phyloP scores from a whole-genome alignment of 2,797 vertebrate species.

The Pterois miles region DNA sequence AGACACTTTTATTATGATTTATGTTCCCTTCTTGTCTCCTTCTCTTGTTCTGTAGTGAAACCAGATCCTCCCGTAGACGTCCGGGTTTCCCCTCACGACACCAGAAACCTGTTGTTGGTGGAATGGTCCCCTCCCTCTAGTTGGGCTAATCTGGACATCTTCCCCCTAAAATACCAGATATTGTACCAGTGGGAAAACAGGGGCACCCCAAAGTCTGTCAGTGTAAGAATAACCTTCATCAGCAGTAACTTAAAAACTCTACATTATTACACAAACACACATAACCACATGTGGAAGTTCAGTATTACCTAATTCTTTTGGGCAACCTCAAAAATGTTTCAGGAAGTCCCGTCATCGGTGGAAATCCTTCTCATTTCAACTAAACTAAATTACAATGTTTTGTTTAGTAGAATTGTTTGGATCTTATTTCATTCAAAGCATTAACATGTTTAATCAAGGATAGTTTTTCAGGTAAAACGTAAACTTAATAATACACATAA shows the following conservation, averaged over 20 bases:
- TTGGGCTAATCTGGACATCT: slow-evolving; percentile 75
- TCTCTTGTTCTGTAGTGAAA: slow-evolving; percentile 75
- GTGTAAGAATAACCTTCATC: slow-evolving; percentile 54
- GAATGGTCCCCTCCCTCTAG: slow-evolving; percentile 79
- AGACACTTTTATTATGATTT: neutral
- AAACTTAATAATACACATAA: neutral
- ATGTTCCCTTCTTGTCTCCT: neutral
- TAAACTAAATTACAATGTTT: neutral
- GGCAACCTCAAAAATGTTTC: neutral
- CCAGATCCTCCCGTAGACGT: slow-evolving; percentile 80
- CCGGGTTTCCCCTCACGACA: slow-evolving; percentile 42
- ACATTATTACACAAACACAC: neutral
- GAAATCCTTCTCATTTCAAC: neutral
- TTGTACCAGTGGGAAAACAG: slow-evolving; percentile 67
- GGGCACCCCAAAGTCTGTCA: slow-evolving; percentile 26
- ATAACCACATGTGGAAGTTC: neutral
- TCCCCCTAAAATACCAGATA: slow-evolving; percentile 82
- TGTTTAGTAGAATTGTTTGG: neutral
- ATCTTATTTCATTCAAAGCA: neutral
- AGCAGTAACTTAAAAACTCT: neutral
- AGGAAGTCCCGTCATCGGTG: slow-evolving; percentile 5
- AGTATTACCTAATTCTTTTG: neutral
- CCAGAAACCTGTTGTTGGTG: slow-evolving; percentile 56
- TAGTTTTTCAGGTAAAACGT: neutral
- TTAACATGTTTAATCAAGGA: neutral